Percentiles rank a stretch among this genome's conserved stretches.
These are phyloP conservation scores for Pollimyrus isidori DNA, from an alignment of 2,113 vertebrate genomes.

Conservation along the genomic window DNA sequence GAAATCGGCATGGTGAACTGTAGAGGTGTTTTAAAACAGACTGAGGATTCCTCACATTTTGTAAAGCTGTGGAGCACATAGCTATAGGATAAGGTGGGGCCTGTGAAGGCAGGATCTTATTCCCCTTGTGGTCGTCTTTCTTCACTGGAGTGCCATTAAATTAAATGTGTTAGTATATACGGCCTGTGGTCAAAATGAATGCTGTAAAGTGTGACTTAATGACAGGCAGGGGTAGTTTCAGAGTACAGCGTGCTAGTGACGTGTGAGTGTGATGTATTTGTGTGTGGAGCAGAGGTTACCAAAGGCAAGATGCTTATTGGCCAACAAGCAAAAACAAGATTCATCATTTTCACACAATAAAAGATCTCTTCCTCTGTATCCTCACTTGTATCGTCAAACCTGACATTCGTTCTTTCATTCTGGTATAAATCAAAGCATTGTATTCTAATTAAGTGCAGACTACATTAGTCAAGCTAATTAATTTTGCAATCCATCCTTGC, in stretches of 20 bases:
- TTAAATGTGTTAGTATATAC: conserved; percentile 57
- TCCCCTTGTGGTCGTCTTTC: conserved; percentile 57
- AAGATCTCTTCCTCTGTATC: conserved; percentile 41
- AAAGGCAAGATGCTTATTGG: conserved; percentile 28
- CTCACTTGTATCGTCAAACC: conserved; percentile 20
- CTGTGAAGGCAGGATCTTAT: conserved; percentile 39
- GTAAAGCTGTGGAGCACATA: background rate
- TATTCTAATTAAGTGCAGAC: conserved; percentile 70
- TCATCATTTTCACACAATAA: conserved; percentile 45
- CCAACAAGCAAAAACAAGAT: conserved; percentile 36
- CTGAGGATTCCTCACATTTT: background rate
- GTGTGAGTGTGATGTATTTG: conserved; percentile 18
- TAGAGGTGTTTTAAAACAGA: conserved; percentile 17
- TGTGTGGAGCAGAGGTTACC: background rate
- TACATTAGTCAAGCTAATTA: conserved; percentile 79
- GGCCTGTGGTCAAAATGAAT: conserved; percentile 47
- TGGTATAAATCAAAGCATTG: conserved; percentile 67
- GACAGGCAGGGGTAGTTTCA: conserved; percentile 48
- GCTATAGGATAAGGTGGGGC: background rate
- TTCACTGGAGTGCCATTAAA: conserved; percentile 61
- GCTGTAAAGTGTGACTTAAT: conserved; percentile 56
- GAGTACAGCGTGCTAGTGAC: background rate
- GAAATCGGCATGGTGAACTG: conserved; percentile 11
- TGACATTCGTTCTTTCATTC: conserved; percentile 49
- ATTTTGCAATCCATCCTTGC: conserved; percentile 69